These are phyloP conservation scores for Lindbergichthys nudifrons DNA, from an alignment of 2,797 vertebrate genomes.

Conservation along the genomic window DNA sequence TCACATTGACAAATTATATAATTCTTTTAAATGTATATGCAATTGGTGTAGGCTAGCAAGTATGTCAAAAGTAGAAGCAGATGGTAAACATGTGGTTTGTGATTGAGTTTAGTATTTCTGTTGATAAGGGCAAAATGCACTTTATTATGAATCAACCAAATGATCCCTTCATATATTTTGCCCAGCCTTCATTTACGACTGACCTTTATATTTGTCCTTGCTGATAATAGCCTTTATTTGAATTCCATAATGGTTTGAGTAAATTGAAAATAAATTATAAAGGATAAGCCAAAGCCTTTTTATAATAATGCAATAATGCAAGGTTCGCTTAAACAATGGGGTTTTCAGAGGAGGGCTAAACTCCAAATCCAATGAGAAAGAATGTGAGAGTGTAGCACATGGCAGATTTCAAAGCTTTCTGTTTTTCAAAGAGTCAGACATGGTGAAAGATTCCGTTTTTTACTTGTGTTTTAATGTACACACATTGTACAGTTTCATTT, in stretches of 20 bases:
- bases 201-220: constrained; percentile 28
- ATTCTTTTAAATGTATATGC: too few relatives aligned
- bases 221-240: constrained; percentile 12
- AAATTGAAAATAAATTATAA: constrained; percentile 21
- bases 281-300: background rate
- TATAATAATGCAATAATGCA: background rate
- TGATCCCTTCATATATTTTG: background rate
- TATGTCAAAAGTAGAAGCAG: background rate
- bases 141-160: background rate
- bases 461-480: too few relatives aligned
- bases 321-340: too few relatives aligned
- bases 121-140: background rate
- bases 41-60: too few relatives aligned
- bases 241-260: background rate
- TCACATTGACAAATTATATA: background rate
- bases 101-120: background rate
- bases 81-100: background rate
- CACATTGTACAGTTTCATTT: too few relatives aligned
- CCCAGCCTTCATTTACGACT: constrained; percentile 15
- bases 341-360: too few relatives aligned
- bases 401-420: too few relatives aligned
- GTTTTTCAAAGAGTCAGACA: too few relatives aligned
- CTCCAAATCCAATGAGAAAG: too few relatives aligned
- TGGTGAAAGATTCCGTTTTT: too few relatives aligned
- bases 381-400: too few relatives aligned